phyloP scores from a whole-genome alignment of 2,113 vertebrate species.

The Microtus pennsylvanicus region DNA sequence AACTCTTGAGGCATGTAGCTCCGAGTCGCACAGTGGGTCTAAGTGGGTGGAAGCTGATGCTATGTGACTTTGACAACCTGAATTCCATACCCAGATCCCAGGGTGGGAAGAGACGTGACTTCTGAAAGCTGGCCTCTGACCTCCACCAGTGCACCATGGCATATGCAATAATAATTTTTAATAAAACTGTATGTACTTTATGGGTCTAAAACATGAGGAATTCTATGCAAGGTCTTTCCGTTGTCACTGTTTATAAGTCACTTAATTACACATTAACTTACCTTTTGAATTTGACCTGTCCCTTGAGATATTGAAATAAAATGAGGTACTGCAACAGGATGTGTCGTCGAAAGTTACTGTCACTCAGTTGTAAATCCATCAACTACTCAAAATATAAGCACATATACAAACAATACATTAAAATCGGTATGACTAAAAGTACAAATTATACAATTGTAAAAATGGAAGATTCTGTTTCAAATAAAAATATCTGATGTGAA shows the following conservation, averaged over 20 bases:
- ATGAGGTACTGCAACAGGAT: constrained; percentile 98
- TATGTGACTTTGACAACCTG: neutral
- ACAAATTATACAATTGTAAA: constrained; percentile 32
- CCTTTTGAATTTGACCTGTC: constrained; percentile 99
- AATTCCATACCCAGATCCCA: neutral
- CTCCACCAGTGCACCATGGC: neutral
- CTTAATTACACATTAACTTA: constrained; percentile 77
- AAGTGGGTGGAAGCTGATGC: neutral
- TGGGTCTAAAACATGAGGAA: neutral
- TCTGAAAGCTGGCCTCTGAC: neutral
- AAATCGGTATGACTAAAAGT: constrained; percentile 49
- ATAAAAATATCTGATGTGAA: neutral
- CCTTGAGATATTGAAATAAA: constrained; percentile 98
- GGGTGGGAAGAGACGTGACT: neutral
- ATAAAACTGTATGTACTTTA: neutral
- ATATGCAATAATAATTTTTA: neutral
- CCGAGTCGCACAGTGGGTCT: neutral
- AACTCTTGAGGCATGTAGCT: neutral
- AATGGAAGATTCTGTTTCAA: constrained; percentile 26
- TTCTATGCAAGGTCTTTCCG: neutral
- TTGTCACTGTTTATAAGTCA: neutral
- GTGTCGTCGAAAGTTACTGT: constrained; percentile 98
- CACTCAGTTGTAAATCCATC: constrained; percentile 99
- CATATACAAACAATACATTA: constrained; percentile 55
- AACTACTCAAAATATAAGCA: constrained; percentile 87